These are phyloP conservation scores for Bombus affinis DNA, from an alignment of 1,140 invertebrate genomes.

Conservation along the genomic window DNA sequence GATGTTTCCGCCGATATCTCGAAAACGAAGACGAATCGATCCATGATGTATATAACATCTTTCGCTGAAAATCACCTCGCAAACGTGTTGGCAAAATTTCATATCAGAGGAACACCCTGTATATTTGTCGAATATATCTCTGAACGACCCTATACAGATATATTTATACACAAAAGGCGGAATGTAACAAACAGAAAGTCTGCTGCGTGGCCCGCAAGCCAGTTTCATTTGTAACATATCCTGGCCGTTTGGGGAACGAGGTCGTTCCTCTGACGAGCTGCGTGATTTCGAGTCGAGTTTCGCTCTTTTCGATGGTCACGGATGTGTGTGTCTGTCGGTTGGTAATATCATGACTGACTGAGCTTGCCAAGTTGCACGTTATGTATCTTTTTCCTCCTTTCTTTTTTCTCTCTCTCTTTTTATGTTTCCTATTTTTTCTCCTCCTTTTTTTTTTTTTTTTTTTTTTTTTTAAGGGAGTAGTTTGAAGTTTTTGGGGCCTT, in stretches of 20 bases:
- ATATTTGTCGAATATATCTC: too few relatives aligned
- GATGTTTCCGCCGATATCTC: too few relatives aligned
- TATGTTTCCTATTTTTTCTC: background rate
- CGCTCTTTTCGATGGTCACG: background rate
- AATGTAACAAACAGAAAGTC: conserved; percentile 6
- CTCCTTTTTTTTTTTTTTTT: background rate
- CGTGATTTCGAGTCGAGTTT: conserved; percentile 4
- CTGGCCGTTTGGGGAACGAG: conserved; percentile 12
- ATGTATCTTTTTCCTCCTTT: background rate
- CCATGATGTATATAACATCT: too few relatives aligned
- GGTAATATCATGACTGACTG: conserved; percentile 14
- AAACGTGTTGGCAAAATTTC: too few relatives aligned
- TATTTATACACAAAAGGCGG: background rate
- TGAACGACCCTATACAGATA: background rate
- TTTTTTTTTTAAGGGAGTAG: background rate
- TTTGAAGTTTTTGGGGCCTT: background rate
- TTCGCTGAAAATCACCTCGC: too few relatives aligned
- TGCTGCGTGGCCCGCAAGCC: background rate
- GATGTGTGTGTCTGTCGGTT: background rate
- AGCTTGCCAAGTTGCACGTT: background rate
- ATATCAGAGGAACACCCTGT: too few relatives aligned
- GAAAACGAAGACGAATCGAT: too few relatives aligned
- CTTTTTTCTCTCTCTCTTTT: too few relatives aligned
- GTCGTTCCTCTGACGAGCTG: background rate
- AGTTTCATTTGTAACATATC: conserved; percentile 29